Evolutionary conservation across 2,888 invertebrate species (phyloP), one percentile per base, ranked within the genome.

Genomic region (Calephelis perditalis): DNA sequence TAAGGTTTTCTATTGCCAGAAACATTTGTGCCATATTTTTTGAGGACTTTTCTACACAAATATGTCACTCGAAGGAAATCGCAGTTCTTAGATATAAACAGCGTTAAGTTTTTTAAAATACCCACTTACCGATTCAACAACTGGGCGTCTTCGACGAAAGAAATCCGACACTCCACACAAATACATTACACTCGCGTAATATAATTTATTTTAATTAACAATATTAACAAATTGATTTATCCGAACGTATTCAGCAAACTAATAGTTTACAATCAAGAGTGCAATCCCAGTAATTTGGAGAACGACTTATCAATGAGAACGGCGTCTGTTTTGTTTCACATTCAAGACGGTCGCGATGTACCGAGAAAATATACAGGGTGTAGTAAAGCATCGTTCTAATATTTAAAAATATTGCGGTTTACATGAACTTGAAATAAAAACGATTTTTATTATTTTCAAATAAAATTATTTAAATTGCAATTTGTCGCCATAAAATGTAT

Each of bases 161-260:
- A 89, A 89, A 7, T 79, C 78, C 12, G 85, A 82, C 59, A 88
- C 79, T 8, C 84, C 81, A 68, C 85, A 86, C 72, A 84, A 70
- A 74, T 87, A 88, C 87, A 88, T 55, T 47, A 36, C 47, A 57
- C 43, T n/a, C 43, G 8, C 11, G 15, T 6, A 15, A 35, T 12
- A 40, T 36, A 35, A 10, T 10, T 52, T 35, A 52, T 35, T 40
- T 40, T 11, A 54, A 54, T 36, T 35, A 36, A 54, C n/a, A 54
- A 36, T 54, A 52, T 35, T 7, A 54, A 54, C n/a, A 36, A 36
- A 36, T 36, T 11, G 7, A 40, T 7, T 40, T 40, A 40, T 40
- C 40, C 8, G 40, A 40, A 8, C 1, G 40, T 40, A 40, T 40
- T 40, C 8, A 40, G 5, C 40, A 54, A 54, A n/a, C 7, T 35